A percentile compares a stretch with the other conserved stretches of the same genome.
phyloP scores from a whole-genome alignment of 1,140 invertebrate species.

The Nasonia giraulti region DNA sequence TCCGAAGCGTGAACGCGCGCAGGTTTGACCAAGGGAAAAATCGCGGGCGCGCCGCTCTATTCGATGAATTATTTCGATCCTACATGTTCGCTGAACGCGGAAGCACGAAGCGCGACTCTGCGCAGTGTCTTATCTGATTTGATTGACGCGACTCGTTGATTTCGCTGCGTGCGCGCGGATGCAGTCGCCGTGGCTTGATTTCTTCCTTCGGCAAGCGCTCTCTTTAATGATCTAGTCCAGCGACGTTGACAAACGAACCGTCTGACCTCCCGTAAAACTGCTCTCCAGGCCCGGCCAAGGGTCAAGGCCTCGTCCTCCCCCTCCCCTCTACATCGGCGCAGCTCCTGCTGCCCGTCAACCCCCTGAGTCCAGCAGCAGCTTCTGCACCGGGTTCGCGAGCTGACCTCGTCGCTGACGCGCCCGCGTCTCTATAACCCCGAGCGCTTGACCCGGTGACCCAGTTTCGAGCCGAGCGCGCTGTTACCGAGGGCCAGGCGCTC shows the following conservation, averaged over 20 bases:
- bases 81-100: too few species aligned
- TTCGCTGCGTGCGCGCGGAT: not conserved
- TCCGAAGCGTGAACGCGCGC: not conserved
- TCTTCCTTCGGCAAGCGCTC: too few species aligned
- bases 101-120: too few species aligned
- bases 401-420: not conserved
- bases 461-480: slow-evolving; percentile 19
- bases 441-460: slow-evolving; percentile 49
- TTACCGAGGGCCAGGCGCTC: slow-evolving; percentile 28
- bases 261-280: too few species aligned
- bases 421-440: slow-evolving; percentile 33
- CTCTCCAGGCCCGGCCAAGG: too few species aligned
- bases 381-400: not conserved
- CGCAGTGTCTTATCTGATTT: not conserved
- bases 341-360: too few species aligned
- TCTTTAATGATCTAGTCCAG: too few species aligned
- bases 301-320: not conserved
- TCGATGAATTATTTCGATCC: not conserved
- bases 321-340: too few species aligned
- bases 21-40: slow-evolving; percentile 5
- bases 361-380: not conserved
- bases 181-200: too few species aligned
- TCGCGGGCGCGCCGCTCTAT: not conserved
- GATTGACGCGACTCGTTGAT: not conserved
- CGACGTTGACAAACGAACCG: too few species aligned